Evolutionary conservation across 2,113 vertebrate genomes (phyloP).

Genomic region (Phalacrocorax carbo): DNA sequence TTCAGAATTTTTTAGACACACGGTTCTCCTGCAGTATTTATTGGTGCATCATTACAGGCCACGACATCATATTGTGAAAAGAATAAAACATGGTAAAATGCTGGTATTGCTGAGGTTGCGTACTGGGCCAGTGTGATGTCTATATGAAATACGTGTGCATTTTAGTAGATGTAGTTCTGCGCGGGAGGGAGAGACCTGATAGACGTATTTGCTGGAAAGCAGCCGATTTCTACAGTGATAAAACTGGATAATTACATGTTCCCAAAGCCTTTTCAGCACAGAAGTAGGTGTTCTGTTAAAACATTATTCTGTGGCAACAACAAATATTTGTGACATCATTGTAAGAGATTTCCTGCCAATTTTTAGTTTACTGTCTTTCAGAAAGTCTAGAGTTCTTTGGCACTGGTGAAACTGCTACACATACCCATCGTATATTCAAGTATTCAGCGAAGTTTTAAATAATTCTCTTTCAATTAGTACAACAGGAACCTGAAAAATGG

Average conservation of each 20-base stretch:
- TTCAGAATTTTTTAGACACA: neutral
- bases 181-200: neutral
- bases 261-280: slow-evolving; percentile 37
- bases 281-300: slow-evolving; percentile 59
- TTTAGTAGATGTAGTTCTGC: slow-evolving; percentile 2
- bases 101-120: neutral
- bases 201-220: slow-evolving; percentile 15
- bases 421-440: slow-evolving; percentile 68
- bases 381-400: slow-evolving; percentile 62
- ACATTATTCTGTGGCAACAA: slow-evolving; percentile 48
- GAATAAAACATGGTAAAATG: neutral
- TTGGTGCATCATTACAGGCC: neutral
- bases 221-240: slow-evolving; percentile 39
- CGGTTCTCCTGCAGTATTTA: neutral
- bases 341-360: slow-evolving; percentile 53
- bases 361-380: slow-evolving; percentile 66
- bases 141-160: neutral
- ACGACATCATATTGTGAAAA: neutral
- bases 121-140: neutral
- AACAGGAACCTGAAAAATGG: slow-evolving; percentile 67
- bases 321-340: slow-evolving; percentile 56
- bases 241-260: slow-evolving; percentile 45
- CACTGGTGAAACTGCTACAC: slow-evolving; percentile 60
- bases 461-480: slow-evolving; percentile 76
- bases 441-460: slow-evolving; percentile 78